Evolutionary conservation across 1,140 invertebrate species (phyloP), one percentile per base, ranked within the genome.

Genomic region (Cydia fagiglandana): DNA sequence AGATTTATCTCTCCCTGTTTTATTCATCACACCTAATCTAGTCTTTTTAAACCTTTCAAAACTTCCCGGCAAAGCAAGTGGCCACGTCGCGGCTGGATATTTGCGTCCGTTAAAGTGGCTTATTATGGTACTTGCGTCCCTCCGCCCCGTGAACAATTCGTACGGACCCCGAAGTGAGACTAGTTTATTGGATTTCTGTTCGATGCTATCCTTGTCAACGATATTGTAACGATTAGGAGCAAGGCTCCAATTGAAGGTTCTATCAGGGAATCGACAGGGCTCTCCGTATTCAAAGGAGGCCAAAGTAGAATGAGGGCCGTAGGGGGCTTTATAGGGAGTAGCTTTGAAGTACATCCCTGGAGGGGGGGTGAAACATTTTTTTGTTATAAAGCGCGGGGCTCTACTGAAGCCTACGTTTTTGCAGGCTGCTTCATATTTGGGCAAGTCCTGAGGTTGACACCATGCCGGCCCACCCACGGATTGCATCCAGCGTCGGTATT

Each of bases 391-490:
- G 73, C 90, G 81, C 12, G 80, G 61, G 7, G 83, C 86, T 78
- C 89, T 86, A 28, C 89, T 86, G 76, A 92, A 91, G 5, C 83
- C 81, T 7, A 91, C 78, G 68, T 92, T 91, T 74, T 85, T 85
- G 76, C 88, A 90, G 5, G 85, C 83, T 2, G 87, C 68, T 73
- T 88, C 78, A 41, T 86, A 88, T 74, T 79, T 81, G 2, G 64
- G 7, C 9, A 64, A 38, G 17, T 82, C 77, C 17, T 73, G 68
- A 38, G 89, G 20, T 30, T 83, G 78, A 20, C 86, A 83, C 91
- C 91, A 92, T n/a, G 89, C 91, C 34, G 91, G 91, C 2, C 91
- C 91, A 5, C 90, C 73, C 38, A 91, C 15, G 6, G 85, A 82
- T 15, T 76, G 78, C 9, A 79, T 80, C 86, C 88, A 90, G 73